Evolutionary conservation across 2,888 invertebrate species (phyloP).

Genomic region (Limnephilus marmoratus): DNA sequence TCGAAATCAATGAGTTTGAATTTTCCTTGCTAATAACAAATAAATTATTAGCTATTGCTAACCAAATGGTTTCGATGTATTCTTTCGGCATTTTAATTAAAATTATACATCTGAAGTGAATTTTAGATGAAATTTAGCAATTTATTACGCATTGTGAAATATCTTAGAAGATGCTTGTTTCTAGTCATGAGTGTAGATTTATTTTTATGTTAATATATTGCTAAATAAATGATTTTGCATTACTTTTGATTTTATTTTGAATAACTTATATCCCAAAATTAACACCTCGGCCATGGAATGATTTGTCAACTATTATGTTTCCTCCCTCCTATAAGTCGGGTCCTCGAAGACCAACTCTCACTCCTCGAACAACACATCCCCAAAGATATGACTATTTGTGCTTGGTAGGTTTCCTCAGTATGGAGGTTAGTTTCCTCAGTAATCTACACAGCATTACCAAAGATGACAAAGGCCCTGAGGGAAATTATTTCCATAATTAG

Average conservation of each 20-base stretch:
- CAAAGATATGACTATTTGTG: not conserved
- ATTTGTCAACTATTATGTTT: too few relatives aligned
- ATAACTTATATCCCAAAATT: too few relatives aligned
- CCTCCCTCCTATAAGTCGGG: not conserved
- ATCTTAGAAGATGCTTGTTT: conserved; percentile 61
- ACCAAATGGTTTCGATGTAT: conserved; percentile 2
- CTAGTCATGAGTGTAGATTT: conserved; percentile 65
- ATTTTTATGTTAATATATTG: conserved; percentile 61
- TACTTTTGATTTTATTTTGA: not conserved
- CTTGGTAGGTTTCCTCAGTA: not conserved
- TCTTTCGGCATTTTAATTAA: conserved; percentile 6
- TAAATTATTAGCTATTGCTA: not conserved
- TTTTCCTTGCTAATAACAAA: not conserved
- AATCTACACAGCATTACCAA: too few relatives aligned
- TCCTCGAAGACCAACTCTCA: not conserved
- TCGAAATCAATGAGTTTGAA: not conserved
- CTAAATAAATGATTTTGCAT: conserved; percentile 65
- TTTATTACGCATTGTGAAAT: conserved; percentile 35
- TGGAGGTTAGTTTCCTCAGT: too few relatives aligned
- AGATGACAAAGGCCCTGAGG: too few relatives aligned
- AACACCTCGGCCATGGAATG: too few relatives aligned
- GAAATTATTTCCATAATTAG: too few relatives aligned
- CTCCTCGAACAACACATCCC: not conserved
- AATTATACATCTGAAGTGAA: not conserved
- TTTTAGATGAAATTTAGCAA: conserved; percentile 3